These are phyloP conservation scores for Wasmannia auropunctata DNA, from an alignment of 1,140 invertebrate genomes.

Conservation along the genomic window DNA sequence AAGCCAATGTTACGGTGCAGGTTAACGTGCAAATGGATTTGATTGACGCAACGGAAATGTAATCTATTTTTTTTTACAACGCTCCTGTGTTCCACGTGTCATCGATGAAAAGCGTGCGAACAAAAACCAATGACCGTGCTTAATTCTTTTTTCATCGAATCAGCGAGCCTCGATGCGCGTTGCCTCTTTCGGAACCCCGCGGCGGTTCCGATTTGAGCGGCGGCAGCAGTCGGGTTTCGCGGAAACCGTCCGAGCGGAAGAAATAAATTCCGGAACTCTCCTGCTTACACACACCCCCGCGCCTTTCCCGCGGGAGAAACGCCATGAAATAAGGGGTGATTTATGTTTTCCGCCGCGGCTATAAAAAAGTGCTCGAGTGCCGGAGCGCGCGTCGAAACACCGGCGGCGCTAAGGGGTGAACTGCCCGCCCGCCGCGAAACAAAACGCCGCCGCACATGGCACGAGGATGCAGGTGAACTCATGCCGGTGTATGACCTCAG, in stretches of 20 bases:
- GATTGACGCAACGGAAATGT: slow-evolving; percentile 23
- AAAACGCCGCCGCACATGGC: slow-evolving; percentile 38
- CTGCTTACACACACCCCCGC: neutral
- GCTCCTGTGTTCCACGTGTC: neutral
- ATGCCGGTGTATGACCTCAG: slow-evolving; percentile 70
- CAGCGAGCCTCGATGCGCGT: neutral
- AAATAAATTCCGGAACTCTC: slow-evolving; percentile 43
- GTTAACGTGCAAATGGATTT: slow-evolving; percentile 6
- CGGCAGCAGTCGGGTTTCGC: neutral
- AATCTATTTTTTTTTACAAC: neutral
- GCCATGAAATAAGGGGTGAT: slow-evolving; percentile 43
- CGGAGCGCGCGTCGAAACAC: slow-evolving; percentile 3
- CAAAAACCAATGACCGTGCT: slow-evolving; percentile 22
- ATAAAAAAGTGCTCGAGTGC: too few species aligned
- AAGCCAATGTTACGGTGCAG: neutral
- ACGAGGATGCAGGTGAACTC: slow-evolving; percentile 56
- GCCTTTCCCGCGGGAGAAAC: neutral
- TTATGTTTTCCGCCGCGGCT: slow-evolving; percentile 28
- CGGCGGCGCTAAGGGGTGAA: slow-evolving; percentile 37
- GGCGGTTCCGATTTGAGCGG: neutral
- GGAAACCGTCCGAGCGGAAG: neutral
- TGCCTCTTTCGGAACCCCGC: neutral
- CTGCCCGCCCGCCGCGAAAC: slow-evolving; percentile 15
- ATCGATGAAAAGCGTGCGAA: neutral
- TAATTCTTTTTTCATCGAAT: neutral